Evolutionary conservation across 2,888 invertebrate genomes (phyloP), one percentile per base, ranked within the genome.

Genomic region (Smittia sp.): DNA sequence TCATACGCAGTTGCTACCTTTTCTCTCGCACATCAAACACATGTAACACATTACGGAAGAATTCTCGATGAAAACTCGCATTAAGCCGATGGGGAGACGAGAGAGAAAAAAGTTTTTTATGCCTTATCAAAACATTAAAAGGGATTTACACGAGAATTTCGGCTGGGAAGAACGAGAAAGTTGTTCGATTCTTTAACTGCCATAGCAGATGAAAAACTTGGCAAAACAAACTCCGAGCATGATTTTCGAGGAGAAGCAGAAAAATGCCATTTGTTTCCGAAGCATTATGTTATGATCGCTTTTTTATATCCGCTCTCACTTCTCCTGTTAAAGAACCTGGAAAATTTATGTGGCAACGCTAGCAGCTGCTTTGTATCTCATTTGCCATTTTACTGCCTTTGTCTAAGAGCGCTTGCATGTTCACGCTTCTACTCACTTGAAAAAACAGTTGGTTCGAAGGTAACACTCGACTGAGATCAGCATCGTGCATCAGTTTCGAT

Each of bases 311-410:
- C 18, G 41, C 54, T 22, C 22, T 46, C 15, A 22, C 25, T 68
- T 39, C 15, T 69, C 41, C 25, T 69, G 52, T 54, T 68, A 68
- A 68, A 68, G 39, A 52, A 68, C 69, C 67, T 69, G 69, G 69
- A 69, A 69, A 69, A 69, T 69, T 52, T 69, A 69, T 72, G 72
- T 72, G 72, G 72, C 58, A 72, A 72, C 32, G 39, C 38, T 39
- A 72, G 72, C 72, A 72, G 72, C 58, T 72, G 72, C 62, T 62
- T 72, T 62, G 27, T 27, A 38, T 39, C 39, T 72, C 39, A 52
- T 52, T 58, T 62, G 25, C 25, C 25, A 54, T 72, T 58, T 58
- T 62, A 62, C 54, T 62, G n/a, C 72, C 15, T 58, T 58, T 6
- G 13, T 15, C 46, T 46, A 6, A 22, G 46, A 46, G 46, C 2